A percentile compares a stretch with the other conserved stretches of the same genome.
phyloP scores from a whole-genome alignment of 1,140 invertebrate genomes.

The Leguminivora glycinivorella region DNA sequence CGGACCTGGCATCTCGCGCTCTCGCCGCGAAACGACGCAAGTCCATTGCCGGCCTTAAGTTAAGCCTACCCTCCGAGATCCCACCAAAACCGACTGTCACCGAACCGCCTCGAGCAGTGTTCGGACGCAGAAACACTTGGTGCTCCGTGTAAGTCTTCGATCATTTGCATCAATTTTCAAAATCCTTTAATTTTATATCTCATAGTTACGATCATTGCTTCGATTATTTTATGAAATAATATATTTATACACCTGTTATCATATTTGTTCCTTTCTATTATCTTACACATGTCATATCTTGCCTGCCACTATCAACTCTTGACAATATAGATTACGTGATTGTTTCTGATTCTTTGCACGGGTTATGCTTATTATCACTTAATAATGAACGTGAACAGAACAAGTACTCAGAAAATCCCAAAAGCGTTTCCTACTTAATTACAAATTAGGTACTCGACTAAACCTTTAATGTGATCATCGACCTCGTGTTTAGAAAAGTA shows the following conservation, averaged over 20 bases:
- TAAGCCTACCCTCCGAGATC: conserved; percentile 57
- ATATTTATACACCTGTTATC: conserved; percentile 28
- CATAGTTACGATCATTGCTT: background rate
- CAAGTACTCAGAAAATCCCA: background rate
- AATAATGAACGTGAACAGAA: background rate
- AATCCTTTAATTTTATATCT: conserved; percentile 10
- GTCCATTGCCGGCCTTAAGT: conserved; percentile 68
- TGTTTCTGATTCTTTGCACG: conserved; percentile 40
- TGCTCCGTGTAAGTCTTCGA: conserved; percentile 71
- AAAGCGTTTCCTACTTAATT: background rate
- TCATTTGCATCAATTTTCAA: conserved; percentile 27
- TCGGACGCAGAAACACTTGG: conserved; percentile 75
- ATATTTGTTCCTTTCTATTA: conserved; percentile 37
- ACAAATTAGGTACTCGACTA: background rate
- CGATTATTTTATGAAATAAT: conserved; percentile 33
- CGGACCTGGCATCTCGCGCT: conserved; percentile 66
- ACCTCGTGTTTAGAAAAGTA: background rate
- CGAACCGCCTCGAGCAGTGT: conserved; percentile 52
- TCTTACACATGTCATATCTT: conserved; percentile 48
- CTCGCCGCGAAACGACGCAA: conserved; percentile 72
- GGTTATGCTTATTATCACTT: background rate
- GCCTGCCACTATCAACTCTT: conserved; percentile 43
- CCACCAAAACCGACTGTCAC: conserved; percentile 49
- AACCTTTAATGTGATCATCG: background rate
- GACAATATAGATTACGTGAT: conserved; percentile 43